Conservation (phyloP, 2,888 invertebrate genomes). For the Plemyria rubiginata region DNA sequence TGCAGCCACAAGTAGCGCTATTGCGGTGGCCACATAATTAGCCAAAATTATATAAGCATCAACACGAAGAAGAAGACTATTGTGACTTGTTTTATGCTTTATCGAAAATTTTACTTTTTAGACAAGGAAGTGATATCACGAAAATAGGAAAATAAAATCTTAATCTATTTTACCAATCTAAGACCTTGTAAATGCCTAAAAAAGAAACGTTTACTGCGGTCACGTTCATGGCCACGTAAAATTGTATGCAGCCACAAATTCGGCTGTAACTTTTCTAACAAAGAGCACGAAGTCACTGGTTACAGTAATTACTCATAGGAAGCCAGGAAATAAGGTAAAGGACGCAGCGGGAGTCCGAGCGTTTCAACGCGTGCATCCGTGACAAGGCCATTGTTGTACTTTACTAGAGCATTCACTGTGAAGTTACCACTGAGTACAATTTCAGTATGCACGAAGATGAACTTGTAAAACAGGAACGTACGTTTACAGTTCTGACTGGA, state of each 20-base stretch:
- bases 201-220: constrained; percentile 10
- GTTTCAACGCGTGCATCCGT: constrained; percentile 71
- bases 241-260: constrained; percentile 8
- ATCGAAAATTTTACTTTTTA: neutral
- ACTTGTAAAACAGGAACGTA: constrained; percentile 6
- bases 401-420: constrained; percentile 51
- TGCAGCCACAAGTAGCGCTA: too few species aligned
- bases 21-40: too few species aligned
- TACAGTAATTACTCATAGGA: constrained; percentile 59
- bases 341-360: constrained; percentile 76
- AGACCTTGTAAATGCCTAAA: constrained; percentile 8
- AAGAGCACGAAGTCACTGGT: constrained; percentile 18
- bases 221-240: constrained; percentile 22
- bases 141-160: neutral
- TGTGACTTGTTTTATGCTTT: neutral
- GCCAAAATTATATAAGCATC: too few species aligned
- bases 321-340: constrained; percentile 72
- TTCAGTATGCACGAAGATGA: constrained; percentile 5
- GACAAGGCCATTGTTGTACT: constrained; percentile 66
- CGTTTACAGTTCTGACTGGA: constrained; percentile 8
- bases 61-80: too few species aligned
- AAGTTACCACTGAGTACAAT: constrained; percentile 7
- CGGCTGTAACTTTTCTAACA: constrained; percentile 8
- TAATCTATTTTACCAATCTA: constrained; percentile 1
- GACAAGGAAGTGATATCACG: neutral